Percentiles rank a stretch among this genome's conserved stretches.
phyloP scores from a whole-genome alignment of 2,888 invertebrate species.

The Acanthacorydalis orientalis region DNA sequence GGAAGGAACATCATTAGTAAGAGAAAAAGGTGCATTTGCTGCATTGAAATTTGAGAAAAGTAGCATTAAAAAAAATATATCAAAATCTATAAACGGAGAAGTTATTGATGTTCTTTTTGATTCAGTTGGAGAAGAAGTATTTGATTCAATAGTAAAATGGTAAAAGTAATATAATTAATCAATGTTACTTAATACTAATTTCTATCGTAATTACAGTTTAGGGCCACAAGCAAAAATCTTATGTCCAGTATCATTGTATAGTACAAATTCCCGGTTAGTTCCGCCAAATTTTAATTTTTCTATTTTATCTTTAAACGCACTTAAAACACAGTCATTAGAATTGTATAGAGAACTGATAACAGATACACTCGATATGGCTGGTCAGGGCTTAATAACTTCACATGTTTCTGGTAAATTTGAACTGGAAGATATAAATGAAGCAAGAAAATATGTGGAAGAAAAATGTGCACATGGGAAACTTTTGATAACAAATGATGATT shows the following conservation, averaged over 20 bases:
- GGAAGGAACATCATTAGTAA: constrained; percentile 35
- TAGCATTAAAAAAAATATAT: constrained; percentile 33
- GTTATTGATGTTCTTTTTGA: constrained; percentile 48
- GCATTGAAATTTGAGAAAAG: constrained; percentile 39
- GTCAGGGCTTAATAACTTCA: constrained; percentile 42
- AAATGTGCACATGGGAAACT: constrained; percentile 45
- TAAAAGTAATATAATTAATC: constrained; percentile 21
- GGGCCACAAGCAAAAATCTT: constrained; percentile 29
- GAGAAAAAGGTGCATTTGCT: constrained; percentile 44
- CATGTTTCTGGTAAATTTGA: constrained; percentile 34
- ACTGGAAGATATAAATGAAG: constrained; percentile 40
- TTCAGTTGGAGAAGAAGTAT: constrained; percentile 41
- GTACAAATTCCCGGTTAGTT: constrained; percentile 17
- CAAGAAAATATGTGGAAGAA: constrained; percentile 35
- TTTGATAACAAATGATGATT: constrained; percentile 22
- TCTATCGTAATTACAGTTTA: no score
- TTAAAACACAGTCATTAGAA: constrained; percentile 29
- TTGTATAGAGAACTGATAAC: constrained; percentile 36
- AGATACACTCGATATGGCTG: constrained; percentile 41
- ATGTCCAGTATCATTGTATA: constrained; percentile 17
- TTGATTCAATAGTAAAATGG: constrained; percentile 39
- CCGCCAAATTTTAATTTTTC: constrained; percentile 18
- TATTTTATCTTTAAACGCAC: constrained; percentile 18
- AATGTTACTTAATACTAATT: background rate
- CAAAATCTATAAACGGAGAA: constrained; percentile 35